These are phyloP conservation scores for Scolopax rusticola DNA, from an alignment of 2,797 vertebrate species.

Conservation along the genomic window DNA sequence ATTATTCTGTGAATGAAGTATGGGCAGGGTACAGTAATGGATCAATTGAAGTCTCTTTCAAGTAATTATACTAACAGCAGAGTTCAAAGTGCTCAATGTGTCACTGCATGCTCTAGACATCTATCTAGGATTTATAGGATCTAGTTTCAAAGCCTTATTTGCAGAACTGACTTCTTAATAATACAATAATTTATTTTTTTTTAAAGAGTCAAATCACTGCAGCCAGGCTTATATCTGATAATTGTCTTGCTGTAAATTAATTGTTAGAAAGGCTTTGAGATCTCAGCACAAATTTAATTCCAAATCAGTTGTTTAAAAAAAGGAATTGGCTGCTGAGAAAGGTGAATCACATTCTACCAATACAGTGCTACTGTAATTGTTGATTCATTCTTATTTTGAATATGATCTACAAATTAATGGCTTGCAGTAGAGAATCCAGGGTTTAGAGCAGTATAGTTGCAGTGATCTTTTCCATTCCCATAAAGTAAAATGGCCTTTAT, in stretches of 20 bases:
- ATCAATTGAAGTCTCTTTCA: background rate
- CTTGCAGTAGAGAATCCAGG: background rate
- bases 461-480: background rate
- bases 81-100: background rate
- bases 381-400: conserved; percentile 18
- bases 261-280: background rate
- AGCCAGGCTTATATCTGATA: background rate
- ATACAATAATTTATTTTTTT: background rate
- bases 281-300: background rate
- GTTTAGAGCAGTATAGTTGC: background rate
- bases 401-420: background rate
- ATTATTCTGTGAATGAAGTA: background rate
- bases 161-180: background rate
- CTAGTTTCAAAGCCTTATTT: background rate
- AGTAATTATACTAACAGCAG: background rate
- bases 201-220: background rate
- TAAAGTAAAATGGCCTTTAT: background rate
- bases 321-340: background rate
- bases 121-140: background rate
- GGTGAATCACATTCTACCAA: background rate
- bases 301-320: conserved; percentile 1
- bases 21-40: background rate
- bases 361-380: background rate
- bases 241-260: background rate
- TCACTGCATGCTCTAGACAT: background rate